Evolutionary conservation across 2,797 vertebrate species (phyloP).

Genomic region (Coracias cyanogaster): DNA sequence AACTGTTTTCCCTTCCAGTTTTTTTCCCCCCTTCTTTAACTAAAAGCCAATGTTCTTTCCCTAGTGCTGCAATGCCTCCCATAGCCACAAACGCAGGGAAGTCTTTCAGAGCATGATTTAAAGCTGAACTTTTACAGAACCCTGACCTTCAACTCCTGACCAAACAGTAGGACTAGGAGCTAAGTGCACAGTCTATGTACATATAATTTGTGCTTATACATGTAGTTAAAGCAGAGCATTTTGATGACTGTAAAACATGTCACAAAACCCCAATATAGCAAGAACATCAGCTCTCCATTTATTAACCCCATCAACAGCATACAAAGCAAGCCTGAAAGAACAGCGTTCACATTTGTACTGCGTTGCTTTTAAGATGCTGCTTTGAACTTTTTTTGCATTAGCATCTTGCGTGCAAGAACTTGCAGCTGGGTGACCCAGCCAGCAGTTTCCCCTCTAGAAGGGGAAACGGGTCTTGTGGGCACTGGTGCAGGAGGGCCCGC

Average conservation of each 20-base stretch:
- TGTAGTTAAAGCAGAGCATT: not conserved
- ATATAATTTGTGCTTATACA: not conserved
- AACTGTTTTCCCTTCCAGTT: not conserved
- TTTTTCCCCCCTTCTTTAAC: not conserved
- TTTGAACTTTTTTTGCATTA: not conserved
- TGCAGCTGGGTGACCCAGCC: not conserved
- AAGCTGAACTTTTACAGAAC: not conserved
- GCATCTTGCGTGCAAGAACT: rapidly evolving
- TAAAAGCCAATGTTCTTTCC: not conserved
- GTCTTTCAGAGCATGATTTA: not conserved
- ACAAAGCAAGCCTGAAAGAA: not conserved
- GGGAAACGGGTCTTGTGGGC: not conserved
- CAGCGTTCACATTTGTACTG: not conserved
- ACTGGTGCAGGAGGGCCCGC: not conserved
- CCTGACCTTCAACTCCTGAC: not conserved
- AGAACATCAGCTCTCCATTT: not conserved
- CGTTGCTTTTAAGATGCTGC: not conserved
- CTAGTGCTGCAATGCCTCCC: not conserved
- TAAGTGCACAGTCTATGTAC: not conserved
- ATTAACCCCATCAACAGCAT: not conserved
- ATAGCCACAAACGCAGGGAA: not conserved
- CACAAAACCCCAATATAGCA: not conserved
- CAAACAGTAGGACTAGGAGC: not conserved
- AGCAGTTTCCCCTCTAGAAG: not conserved
- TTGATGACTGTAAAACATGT: not conserved